Evolutionary conservation across 2,113 vertebrate species (phyloP), one percentile per base, ranked within the genome.

Genomic region (Terrapene triunguis): DNA sequence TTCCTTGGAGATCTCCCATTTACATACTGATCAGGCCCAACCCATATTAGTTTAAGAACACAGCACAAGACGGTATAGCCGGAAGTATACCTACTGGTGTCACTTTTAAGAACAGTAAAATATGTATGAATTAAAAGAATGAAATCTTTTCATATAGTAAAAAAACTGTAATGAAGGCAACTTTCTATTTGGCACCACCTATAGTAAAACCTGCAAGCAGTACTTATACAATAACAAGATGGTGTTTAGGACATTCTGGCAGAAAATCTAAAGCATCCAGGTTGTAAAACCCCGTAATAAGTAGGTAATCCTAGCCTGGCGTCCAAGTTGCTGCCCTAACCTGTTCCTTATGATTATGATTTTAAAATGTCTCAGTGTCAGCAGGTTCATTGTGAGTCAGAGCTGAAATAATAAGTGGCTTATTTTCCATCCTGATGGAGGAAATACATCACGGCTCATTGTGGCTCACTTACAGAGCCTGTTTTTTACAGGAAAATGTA

Each of bases 371-470:
- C 97, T 96, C 74, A 27, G 96, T 98, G 98, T 99, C 98, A 99
- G 98, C 98, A 98, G 97, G 98, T 98, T 98, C 98, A 98, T 96
- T 96, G 91, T 98, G 99, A 99, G 98, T 99, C 98, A 99, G 98
- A 98, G 98, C 98, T 98, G 99, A 98, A 99, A 99, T 99, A 99
- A 99, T 99, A 99, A 99, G 99, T 98, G 99, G 99, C 98, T 99
- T 99, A 99, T 99, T 99, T 99, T 99, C 99, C 99, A 99, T 98
- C 98, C 98, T 98, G 98, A 95, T 98, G 98, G 99, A 99, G 99
- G 99, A 99, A 99, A 99, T 99, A 99, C 99, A 99, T 99, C 99
- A 99, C 91, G 94, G 98, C 98, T 99, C 98, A 99, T 99, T 99
- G 99, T 99, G 98, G 99, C 98, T 98, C 98, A 96, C 96, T 96